Conservation (phyloP, 1,140 invertebrate species). For the Teleopsis dalmanni region DNA sequence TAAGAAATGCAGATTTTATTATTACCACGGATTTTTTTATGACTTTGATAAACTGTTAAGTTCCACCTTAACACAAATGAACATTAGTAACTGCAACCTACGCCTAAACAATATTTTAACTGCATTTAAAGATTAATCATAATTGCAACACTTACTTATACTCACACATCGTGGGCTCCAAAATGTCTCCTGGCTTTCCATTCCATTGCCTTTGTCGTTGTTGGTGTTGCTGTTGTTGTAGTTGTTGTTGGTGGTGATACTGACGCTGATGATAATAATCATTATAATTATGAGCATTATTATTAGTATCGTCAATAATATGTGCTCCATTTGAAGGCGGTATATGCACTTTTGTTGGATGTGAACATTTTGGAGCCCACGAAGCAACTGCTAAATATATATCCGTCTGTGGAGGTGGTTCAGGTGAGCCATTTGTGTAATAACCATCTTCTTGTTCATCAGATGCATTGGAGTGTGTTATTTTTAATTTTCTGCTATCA, state of each 20-base stretch:
- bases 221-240: not conserved
- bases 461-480: not conserved
- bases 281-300: conserved; percentile 17
- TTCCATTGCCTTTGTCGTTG: not conserved
- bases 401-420: conserved; percentile 30
- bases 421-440: conserved; percentile 36
- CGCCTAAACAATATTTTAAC: not conserved
- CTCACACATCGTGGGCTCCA: conserved; percentile 42
- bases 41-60: not conserved
- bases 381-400: conserved; percentile 52
- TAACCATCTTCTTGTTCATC: conserved; percentile 35
- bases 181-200: conserved; percentile 22
- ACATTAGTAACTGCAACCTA: not conserved
- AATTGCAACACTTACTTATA: conserved; percentile 35
- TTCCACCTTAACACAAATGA: not conserved
- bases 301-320: conserved; percentile 18
- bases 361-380: conserved; percentile 54
- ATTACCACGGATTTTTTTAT: not conserved
- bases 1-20: too few species aligned
- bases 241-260: conserved; percentile 11
- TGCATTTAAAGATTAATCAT: too few species aligned
- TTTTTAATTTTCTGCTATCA: conserved; percentile 11
- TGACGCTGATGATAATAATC: conserved; percentile 16
- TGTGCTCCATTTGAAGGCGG: conserved; percentile 12
- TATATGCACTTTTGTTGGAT: conserved; percentile 40